A percentile compares a stretch with the other conserved stretches of the same genome.
These are phyloP conservation scores for Dicyrtomina minuta DNA, from an alignment of 2,888 invertebrate genomes.

Conservation along the genomic window DNA sequence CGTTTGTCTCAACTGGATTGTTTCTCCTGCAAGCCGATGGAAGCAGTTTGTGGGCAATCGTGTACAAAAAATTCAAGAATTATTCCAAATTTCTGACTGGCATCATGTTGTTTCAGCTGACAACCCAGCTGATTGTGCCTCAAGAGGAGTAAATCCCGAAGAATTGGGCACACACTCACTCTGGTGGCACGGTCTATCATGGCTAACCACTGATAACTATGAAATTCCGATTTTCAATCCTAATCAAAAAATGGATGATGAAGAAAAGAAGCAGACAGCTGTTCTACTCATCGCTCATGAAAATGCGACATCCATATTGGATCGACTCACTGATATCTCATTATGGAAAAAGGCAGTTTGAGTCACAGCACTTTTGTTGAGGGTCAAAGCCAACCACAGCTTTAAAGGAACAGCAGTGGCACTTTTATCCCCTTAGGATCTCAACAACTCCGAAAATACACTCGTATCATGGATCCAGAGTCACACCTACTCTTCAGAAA, in stretches of 20 bases:
- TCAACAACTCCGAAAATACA: too few relatives aligned
- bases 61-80: slow-evolving; percentile 47
- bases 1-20: slow-evolving; percentile 53
- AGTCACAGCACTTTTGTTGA: neutral
- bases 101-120: slow-evolving; percentile 47
- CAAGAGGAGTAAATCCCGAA: slow-evolving; percentile 12
- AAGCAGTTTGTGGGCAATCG: slow-evolving; percentile 52
- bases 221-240: neutral
- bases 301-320: neutral
- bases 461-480: neutral
- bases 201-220: neutral
- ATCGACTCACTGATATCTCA: neutral
- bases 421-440: too few relatives aligned
- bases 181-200: neutral
- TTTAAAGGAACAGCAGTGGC: too few relatives aligned
- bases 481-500: neutral
- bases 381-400: too few relatives aligned
- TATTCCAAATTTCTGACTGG: too few relatives aligned
- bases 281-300: neutral
- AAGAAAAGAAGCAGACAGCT: neutral
- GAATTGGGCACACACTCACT: neutral
- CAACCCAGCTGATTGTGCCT: slow-evolving; percentile 54
- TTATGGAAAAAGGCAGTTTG: neutral
- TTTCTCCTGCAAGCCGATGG: slow-evolving; percentile 36
- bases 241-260: neutral